Evolutionary conservation across 2,888 invertebrate species (phyloP), one percentile per base, ranked within the genome.

Genomic region (Busseola fusca): DNA sequence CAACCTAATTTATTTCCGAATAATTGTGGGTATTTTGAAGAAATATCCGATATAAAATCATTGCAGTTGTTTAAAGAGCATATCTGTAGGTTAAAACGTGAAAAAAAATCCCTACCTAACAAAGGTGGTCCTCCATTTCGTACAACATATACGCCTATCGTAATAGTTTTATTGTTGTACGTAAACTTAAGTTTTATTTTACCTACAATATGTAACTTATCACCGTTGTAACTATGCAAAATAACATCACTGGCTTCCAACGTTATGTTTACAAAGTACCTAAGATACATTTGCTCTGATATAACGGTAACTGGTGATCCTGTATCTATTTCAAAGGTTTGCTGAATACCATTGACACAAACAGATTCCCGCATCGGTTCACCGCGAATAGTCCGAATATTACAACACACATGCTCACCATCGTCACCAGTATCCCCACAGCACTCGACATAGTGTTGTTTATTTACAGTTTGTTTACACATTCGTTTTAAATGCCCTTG

Each of bases 371-470:
- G 52, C 52, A 50, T 50, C n/a, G 50, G 50, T 50, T 50, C 50
- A n/a, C 50, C 50, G 50, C n/a, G 50, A 10, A 50, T 5, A 1
- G 16, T 52, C 12, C 52, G 52, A 18, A 56, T 30, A 56, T 30
- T 54, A 16, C 0, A 5, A 18, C 56, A 56, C 9, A 30, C 56
- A 30, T 56, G 56, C 27, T 56, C 27, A 56, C 27, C 27, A 56
- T 56, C 27, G 18, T 56, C 27, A 27, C 18, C 27, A 18, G 9
- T 27, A 56, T 56, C 27, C 27, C 3, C 54, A 27, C 54, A 16
- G 54, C 54, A 27, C 54, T 56, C 54, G 14, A 56, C 27, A 56
- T 56, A 56, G 18, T 56, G 56, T 56, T 56, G 56, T 30, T 56
- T 56, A 18, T 56, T 56, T 21, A 30, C 10, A 30, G 21, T 57